phyloP scores from a whole-genome alignment of 2,888 invertebrate species.

The Apoda limacodes region DNA sequence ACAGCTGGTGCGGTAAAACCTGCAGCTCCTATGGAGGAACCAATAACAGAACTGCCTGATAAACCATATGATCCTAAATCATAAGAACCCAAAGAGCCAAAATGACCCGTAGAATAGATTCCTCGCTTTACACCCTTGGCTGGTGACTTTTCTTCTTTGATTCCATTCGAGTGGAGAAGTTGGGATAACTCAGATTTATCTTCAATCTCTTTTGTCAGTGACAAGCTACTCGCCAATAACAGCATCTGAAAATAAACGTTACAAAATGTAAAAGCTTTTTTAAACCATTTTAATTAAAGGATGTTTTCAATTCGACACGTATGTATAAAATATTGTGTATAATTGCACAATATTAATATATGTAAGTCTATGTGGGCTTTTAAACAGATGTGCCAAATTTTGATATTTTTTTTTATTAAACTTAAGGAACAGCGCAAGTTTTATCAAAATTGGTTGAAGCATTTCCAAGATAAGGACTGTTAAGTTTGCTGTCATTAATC shows the following conservation, averaged over 20 bases:
- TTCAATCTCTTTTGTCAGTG: slow-evolving; percentile 40
- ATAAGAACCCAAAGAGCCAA: slow-evolving; percentile 1
- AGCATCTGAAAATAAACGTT: slow-evolving; percentile 42
- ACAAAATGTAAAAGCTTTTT: too few relatives aligned
- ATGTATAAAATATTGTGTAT: too few relatives aligned
- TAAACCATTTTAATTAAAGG: too few relatives aligned
- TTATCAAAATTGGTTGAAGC: too few relatives aligned
- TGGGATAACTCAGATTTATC: slow-evolving; percentile 42
- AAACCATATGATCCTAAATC: slow-evolving; percentile 15
- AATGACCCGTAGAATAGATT: slow-evolving; percentile 27
- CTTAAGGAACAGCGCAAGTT: too few relatives aligned
- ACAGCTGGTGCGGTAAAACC: slow-evolving; percentile 13
- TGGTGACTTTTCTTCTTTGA: slow-evolving; percentile 37
- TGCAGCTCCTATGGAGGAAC: slow-evolving; percentile 8
- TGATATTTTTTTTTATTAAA: too few relatives aligned
- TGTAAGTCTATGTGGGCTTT: too few relatives aligned
- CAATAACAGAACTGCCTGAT: neutral
- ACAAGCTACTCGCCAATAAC: slow-evolving; percentile 44
- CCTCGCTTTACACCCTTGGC: slow-evolving; percentile 50
- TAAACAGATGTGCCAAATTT: too few relatives aligned
- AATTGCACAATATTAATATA: too few relatives aligned
- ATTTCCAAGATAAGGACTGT: too few relatives aligned
- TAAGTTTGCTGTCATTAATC: too few relatives aligned
- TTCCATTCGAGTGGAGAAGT: slow-evolving; percentile 41
- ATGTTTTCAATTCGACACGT: too few relatives aligned